Conservation (phyloP, 2,113 vertebrate genomes). For the Tricholaema leucomelas region DNA sequence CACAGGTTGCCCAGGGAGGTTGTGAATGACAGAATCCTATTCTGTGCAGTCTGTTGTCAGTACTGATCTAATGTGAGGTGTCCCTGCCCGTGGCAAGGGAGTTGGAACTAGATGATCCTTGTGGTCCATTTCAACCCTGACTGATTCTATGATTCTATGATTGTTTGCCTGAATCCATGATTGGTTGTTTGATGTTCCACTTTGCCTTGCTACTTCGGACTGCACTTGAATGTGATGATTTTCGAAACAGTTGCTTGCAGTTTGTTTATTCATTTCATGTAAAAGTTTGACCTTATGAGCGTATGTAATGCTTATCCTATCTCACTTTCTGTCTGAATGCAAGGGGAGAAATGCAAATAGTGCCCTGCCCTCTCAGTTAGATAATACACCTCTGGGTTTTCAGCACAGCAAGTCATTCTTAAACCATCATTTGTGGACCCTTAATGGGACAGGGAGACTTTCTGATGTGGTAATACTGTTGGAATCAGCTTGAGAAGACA, state of each 20-base stretch:
- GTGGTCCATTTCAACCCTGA: too few species aligned
- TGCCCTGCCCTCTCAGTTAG: background rate
- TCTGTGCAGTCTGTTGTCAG: too few species aligned
- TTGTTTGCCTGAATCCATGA: too few species aligned
- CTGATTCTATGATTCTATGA: too few species aligned
- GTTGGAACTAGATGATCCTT: too few species aligned
- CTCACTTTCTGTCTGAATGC: background rate
- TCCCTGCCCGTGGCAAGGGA: too few species aligned
- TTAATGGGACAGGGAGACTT: background rate
- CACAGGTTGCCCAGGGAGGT: too few species aligned
- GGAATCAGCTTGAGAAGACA: background rate
- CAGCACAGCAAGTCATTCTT: background rate
- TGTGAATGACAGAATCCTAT: too few species aligned
- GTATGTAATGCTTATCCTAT: slow-evolving; percentile 23
- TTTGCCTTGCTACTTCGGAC: slow-evolving; percentile 49
- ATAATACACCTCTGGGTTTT: background rate
- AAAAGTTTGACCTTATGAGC: background rate
- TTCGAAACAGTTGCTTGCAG: slow-evolving; percentile 36
- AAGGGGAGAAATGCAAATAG: background rate
- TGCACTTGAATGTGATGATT: slow-evolving; percentile 23
- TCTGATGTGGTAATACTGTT: slow-evolving; percentile 26
- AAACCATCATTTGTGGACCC: background rate
- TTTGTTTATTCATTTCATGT: background rate
- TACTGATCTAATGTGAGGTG: too few species aligned
- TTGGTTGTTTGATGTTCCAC: slow-evolving; percentile 44